Evolutionary conservation across 1,140 invertebrate species (phyloP), one percentile per base, ranked within the genome.

Genomic region (Sarcophaga peregrina): DNA sequence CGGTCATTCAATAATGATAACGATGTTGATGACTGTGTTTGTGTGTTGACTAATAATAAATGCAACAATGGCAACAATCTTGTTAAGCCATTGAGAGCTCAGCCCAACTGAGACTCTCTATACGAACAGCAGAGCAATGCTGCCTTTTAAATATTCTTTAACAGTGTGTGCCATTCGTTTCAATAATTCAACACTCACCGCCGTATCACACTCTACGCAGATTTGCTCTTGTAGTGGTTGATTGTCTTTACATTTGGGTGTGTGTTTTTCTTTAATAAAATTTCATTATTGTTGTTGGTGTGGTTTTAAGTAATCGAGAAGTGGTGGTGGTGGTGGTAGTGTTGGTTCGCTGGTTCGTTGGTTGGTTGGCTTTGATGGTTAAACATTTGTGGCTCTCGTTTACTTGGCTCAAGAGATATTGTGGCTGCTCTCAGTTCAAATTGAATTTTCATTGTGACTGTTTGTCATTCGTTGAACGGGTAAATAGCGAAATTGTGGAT

Each of bases 361-460:
- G 58, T 10, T 68, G 78, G 25, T 62, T 84, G 80, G 83, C 62
- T 82, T 47, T 80, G 80, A 73, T 50, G 81, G 47, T 58, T 52
- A 62, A 58, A 74, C 72, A 62, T 78, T 78, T 78, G 75, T 17
- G 75, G 48, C 75, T 78, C 75, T 78, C 75, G 81, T 45, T 82
- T 82, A 68, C 80, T 81, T 81, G 75, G 80, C 80, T 62, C 17
- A 62, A 72, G 20, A 25, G 78, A 20, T 73, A 13, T 46, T 45
- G n/a, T 74, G 50, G 83, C 84, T 83, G 84, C 83, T 86, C 88
- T 89, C 88, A 89, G 86, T 88, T 89, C 84, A 87, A 89, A 87
- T 87, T 87, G 86, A 89, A 88, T 88, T 88, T 87, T 87, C 88
- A 87, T 86, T 87, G 88, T 87, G 88, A 87, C 86, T 87, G 86